Evolutionary conservation across 1,140 invertebrate species (phyloP), one percentile per base, ranked within the genome.

Genomic region (Zaprionus vittiger): DNA sequence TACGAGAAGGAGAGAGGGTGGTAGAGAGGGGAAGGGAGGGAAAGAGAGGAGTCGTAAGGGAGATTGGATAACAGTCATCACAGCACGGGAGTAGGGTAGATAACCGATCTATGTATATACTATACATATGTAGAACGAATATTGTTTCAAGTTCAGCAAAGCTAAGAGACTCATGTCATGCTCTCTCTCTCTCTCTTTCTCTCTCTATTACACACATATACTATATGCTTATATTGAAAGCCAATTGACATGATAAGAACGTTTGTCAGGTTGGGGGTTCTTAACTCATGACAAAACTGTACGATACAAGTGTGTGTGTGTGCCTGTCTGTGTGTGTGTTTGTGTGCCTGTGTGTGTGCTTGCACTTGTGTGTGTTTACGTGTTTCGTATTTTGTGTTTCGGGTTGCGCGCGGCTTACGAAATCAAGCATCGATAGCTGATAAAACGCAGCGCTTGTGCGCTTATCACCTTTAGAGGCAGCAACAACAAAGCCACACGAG

Each of bases 401-500:
- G 37, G 41, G 12, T 69, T 74, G 63, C 55, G 14, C 31, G 60
- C 28, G 7, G 2, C 34, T 75, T 64, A 64, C 73, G 73, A 71
- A 71, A 70, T 64, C 67, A 59, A 12, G 38, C 60, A 75, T 75
- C 73, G 67, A 75, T 75, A 28, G 26, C 41, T 75, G 73, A 75
- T 75, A 71, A 75, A 64, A 47, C 59, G 57, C 38, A 49, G 26
- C 47, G 44, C 57, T n/a, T 54, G 20, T n/a, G 55, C 11, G 49
- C 73, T 75, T 75, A 75, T 75, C 73, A 70, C 59, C 12, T 7
- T 14, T 5, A 7, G 57, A 47, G 61, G 56, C 52, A 57, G 55
- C 15, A 57, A 57, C 52, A 59, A 47, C 63, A 63, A 75, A 75
- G 67, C 34, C 60, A 34, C 73, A 64, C 73, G 73, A 71, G 60